phyloP scores from a whole-genome alignment of 2,888 invertebrate species.

The Tanytarsus gracilentus region DNA sequence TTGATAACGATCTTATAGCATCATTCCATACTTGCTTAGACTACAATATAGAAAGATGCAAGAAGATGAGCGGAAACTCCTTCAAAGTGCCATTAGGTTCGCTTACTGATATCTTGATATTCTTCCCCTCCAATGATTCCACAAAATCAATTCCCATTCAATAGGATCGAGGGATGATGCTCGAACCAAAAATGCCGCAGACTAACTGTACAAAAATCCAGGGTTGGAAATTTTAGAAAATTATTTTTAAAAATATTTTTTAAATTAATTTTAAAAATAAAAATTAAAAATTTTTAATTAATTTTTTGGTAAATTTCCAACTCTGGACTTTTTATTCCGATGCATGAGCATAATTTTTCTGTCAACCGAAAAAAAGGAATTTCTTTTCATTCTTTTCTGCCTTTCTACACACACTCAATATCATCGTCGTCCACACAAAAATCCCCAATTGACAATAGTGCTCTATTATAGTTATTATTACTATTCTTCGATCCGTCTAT shows the following conservation, averaged over 20 bases:
- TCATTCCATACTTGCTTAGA: slow-evolving; percentile 1
- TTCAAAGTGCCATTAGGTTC: slow-evolving; percentile 15
- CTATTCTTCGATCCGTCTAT: not conserved
- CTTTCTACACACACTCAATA: not conserved
- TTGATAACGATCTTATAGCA: slow-evolving; percentile 24
- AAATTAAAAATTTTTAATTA: too few relatives aligned
- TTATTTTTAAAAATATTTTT: too few relatives aligned
- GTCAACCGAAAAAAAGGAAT: slow-evolving; percentile 2
- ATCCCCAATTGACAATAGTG: not conserved
- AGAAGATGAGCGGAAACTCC: slow-evolving; percentile 2
- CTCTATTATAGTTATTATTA: not conserved
- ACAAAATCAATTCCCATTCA: slow-evolving; percentile 25
- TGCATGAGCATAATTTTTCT: not conserved
- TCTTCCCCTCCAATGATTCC: slow-evolving; percentile 25
- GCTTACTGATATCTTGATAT: slow-evolving; percentile 28
- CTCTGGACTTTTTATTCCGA: too few relatives aligned
- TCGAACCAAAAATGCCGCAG: not conserved
- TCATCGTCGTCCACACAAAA: not conserved
- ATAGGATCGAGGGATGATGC: not conserved
- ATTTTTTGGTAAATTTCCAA: too few relatives aligned
- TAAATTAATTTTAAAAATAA: too few relatives aligned
- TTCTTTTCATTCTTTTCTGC: not conserved
- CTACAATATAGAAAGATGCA: slow-evolving; percentile 16
- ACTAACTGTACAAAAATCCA: not conserved
- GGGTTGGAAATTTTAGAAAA: too few relatives aligned